These are phyloP conservation scores for Julus scanicus DNA, from an alignment of 2,888 invertebrate species.

Conservation along the genomic window DNA sequence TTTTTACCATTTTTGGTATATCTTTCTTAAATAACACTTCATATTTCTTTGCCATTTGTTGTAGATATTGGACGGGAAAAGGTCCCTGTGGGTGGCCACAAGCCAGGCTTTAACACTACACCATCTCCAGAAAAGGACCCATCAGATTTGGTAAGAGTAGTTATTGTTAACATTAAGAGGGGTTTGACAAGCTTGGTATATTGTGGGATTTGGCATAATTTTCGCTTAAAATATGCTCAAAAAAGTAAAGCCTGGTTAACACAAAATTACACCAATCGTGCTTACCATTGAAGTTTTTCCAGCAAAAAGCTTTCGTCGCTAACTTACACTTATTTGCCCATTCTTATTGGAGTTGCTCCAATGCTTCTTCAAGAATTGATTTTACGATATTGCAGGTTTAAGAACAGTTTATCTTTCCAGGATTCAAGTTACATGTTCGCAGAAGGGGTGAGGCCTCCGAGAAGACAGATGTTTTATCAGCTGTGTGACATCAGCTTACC, in stretches of 20 bases:
- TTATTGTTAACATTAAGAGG: background rate
- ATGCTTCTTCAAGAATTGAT: background rate
- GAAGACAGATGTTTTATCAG: slow-evolving; percentile 51
- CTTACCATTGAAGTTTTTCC: too few relatives aligned
- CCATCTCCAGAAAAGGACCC: background rate
- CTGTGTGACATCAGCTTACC: slow-evolving; percentile 50
- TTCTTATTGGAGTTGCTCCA: too few relatives aligned
- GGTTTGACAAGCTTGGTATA: too few relatives aligned
- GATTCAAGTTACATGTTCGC: slow-evolving; percentile 15
- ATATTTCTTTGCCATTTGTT: background rate
- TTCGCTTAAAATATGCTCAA: too few relatives aligned
- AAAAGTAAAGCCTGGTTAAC: too few relatives aligned
- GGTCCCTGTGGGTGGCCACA: background rate
- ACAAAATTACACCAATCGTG: too few relatives aligned
- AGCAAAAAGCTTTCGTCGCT: too few relatives aligned
- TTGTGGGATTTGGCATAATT: too few relatives aligned
- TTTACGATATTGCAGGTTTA: background rate
- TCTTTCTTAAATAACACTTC: too few relatives aligned
- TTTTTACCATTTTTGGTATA: too few relatives aligned
- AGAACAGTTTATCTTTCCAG: background rate
- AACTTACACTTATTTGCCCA: too few relatives aligned
- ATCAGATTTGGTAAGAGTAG: background rate
- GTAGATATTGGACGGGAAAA: slow-evolving; percentile 26
- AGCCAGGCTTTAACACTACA: background rate
- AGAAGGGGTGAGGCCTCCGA: background rate